A percentile compares a stretch with the other conserved stretches of the same genome.
These are phyloP conservation scores for Sarcophaga rosellei DNA, from an alignment of 2,888 invertebrate species.

Conservation along the genomic window DNA sequence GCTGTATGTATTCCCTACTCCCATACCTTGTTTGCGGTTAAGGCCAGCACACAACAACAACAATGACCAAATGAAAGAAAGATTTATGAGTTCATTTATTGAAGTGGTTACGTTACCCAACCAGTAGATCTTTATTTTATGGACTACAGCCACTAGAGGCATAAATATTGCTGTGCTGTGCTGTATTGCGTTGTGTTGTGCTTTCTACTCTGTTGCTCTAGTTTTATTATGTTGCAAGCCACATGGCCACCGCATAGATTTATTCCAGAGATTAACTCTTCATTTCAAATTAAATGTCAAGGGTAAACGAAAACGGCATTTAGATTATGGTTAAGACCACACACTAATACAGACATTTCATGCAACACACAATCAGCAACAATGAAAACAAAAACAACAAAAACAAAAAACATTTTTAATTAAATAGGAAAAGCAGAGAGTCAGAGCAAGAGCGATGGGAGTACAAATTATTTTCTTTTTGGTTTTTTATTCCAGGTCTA, in stretches of 20 bases:
- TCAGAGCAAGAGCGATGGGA: background rate
- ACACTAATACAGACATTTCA: background rate
- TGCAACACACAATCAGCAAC: background rate
- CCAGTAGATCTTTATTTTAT: constrained; percentile 61
- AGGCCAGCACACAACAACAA: constrained; percentile 14
- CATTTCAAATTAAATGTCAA: constrained; percentile 66
- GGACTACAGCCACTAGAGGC: constrained; percentile 32
- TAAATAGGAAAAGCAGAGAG: background rate
- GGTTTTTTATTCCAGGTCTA: constrained; percentile 75
- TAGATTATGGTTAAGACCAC: constrained; percentile 34
- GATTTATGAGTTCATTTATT: constrained; percentile 68
- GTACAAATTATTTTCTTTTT: background rate
- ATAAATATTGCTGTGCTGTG: background rate
- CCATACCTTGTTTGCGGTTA: constrained; percentile 55
- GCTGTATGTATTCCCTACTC: constrained; percentile 25
- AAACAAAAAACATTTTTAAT: background rate
- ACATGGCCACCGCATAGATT: constrained; percentile 49
- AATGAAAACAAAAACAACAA: background rate
- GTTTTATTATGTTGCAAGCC: constrained; percentile 36
- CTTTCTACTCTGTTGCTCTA: background rate
- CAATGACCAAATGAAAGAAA: constrained; percentile 51
- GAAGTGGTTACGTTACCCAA: constrained; percentile 58
- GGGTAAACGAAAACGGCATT: constrained; percentile 61
- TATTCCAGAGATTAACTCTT: constrained; percentile 66
- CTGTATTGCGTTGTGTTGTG: background rate